Evolutionary conservation across 2,113 vertebrate genomes (phyloP).

Genomic region (Formicarius rufipectus): DNA sequence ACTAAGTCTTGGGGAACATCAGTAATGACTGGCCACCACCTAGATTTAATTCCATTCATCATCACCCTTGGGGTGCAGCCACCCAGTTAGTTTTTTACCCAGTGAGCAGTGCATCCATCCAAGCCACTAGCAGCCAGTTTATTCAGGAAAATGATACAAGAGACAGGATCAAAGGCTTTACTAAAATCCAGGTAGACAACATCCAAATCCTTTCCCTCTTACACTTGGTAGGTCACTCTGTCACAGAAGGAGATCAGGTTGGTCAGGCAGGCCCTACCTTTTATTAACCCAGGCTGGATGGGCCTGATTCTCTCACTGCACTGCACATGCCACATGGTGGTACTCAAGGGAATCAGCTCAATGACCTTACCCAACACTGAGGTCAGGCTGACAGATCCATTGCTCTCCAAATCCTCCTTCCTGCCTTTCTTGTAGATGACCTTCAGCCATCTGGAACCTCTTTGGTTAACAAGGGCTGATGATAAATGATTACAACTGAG

Average conservation of each 20-base stretch:
- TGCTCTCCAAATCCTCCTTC: background rate
- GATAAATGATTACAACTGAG: background rate
- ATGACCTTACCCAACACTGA: background rate
- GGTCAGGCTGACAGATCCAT: background rate
- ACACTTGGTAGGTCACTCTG: background rate
- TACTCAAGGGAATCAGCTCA: background rate
- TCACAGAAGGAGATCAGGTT: background rate
- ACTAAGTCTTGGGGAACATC: background rate
- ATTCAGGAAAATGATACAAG: background rate
- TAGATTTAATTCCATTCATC: background rate
- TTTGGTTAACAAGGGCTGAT: background rate
- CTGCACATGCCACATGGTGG: fast-evolving
- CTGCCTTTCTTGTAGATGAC: background rate
- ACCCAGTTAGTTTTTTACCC: background rate
- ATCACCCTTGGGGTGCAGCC: background rate
- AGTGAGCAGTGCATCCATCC: fast-evolving
- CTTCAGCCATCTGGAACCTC: background rate
- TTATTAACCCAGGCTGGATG: background rate
- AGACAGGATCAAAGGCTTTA: background rate
- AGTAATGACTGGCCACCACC: fast-evolving
- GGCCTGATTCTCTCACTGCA: background rate
- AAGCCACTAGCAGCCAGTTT: background rate
- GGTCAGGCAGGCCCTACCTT: background rate
- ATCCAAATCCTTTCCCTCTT: background rate
- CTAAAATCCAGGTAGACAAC: background rate